Evolutionary conservation across 2,888 invertebrate genomes (phyloP).

Genomic region (Scaptomyza polygonia): DNA sequence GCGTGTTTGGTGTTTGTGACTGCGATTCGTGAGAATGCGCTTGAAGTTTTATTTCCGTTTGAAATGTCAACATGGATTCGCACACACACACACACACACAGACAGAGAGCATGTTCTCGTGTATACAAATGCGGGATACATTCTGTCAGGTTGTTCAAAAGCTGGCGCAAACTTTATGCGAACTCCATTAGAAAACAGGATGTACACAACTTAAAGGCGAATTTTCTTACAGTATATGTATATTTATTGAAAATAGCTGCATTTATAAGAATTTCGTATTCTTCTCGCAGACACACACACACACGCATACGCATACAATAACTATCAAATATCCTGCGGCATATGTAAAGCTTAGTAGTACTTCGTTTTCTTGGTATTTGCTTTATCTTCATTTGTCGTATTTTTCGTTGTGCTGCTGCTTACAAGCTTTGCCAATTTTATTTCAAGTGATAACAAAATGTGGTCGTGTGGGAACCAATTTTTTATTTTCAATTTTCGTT

Average conservation of each 20-base stretch:
- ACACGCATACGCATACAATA: neutral
- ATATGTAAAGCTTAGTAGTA: slow-evolving; percentile 10
- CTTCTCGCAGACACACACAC: neutral
- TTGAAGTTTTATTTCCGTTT: slow-evolving; percentile 46
- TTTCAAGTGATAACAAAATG: slow-evolving; percentile 45
- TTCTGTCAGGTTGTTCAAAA: neutral
- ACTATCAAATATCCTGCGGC: slow-evolving; percentile 6
- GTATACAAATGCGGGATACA: slow-evolving; percentile 1
- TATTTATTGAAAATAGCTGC: slow-evolving; percentile 11
- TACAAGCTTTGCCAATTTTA: slow-evolving; percentile 70
- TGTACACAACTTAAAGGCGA: neutral
- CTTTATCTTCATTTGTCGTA: slow-evolving; percentile 12
- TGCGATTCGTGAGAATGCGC: slow-evolving; percentile 33
- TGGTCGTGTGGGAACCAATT: slow-evolving; percentile 49
- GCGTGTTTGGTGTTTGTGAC: slow-evolving; percentile 11
- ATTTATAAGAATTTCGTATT: slow-evolving; percentile 2
- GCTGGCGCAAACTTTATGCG: neutral
- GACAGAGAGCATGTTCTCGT: neutral
- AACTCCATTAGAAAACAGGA: slow-evolving; percentile 1
- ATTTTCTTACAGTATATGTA: neutral
- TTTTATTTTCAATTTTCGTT: slow-evolving; percentile 76
- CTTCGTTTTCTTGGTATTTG: neutral
- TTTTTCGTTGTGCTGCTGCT: slow-evolving; percentile 31
- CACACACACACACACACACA: slow-evolving; percentile 14
- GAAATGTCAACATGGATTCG: slow-evolving; percentile 36